Evolutionary conservation across 2,888 invertebrate species (phyloP), one percentile per base, ranked within the genome.

Genomic region (Neria commutata): DNA sequence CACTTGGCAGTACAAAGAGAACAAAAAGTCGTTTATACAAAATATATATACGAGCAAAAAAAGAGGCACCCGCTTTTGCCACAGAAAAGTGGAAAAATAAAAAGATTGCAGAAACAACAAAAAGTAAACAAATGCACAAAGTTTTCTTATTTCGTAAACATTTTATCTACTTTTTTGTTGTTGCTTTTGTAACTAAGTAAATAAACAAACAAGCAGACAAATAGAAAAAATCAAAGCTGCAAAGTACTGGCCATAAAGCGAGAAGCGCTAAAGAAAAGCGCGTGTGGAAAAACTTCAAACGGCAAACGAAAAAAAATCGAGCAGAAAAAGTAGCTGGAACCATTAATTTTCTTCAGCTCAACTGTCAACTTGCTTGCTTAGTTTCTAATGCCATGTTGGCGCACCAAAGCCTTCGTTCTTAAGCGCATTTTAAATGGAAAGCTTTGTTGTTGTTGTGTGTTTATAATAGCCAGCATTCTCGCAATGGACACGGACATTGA

Each of bases 281-380:
- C 14, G 8, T 6, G 46, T 46, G 46, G 46, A 21, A 46, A 46
- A 46, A 46, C 46, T 46, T 46, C 46, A 46, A 46, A 46, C 23
- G 24, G 24, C 21, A 8, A 24, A 46, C 4, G 46, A 21, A 4
- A 46, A 33, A 8, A 33, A 33, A 33, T 10, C 10, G 8, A 33
- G 33, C 8, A 10, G 8, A 8, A 14, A 10, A 33, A 10, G 26
- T 11, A 24, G 48, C 46, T 8, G 46, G 19, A 49, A 54, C 50
- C 61, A 61, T 63, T 63, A 61, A 63, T 63, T 63, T 63, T 61
- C 56, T n/a, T n/a, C n/a, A n/a, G n/a, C 53, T 63, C 61, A 63
- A 56, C 56, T 63, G 63, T 63, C 63, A 63, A 58, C 46, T 47
- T 53, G 45, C n/a, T 25, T 56, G 56, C 56, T 61, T 61, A 60